Evolutionary conservation across 2,888 invertebrate species (phyloP), one percentile per base, ranked within the genome.

Genomic region (Macroteleia sp.): DNA sequence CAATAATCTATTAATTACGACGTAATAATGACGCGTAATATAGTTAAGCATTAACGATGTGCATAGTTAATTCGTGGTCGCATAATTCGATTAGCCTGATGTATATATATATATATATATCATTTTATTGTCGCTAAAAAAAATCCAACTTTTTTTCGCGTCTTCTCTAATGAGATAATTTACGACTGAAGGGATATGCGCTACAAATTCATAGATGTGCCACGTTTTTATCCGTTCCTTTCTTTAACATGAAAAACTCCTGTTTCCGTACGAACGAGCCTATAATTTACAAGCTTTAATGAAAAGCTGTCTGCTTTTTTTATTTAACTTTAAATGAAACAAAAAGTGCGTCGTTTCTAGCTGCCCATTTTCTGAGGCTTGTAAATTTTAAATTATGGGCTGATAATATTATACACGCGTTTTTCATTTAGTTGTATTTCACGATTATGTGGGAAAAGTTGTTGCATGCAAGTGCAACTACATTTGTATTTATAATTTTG

Each of bases 1-100:
- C 48, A 50, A 62, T 62, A 36, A 62, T 48, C 19, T 41, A n/a
- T 48, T 61, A 48, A 61, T 61, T 61, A n/a, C n/a, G n/a, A 61
- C 36, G 48, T 41, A 32, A 64, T 50, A 50, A 41, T 12, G 39
- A 28, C 30, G 28, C 42, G 50, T 52, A 52, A 64, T 64, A 32
- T 20, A 41, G 42, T 50, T 30, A 42, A 64, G 32, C 41, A 48
- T 64, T 52, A 41, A 50, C 46, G 42, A 32, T 19, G 32, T 30
- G 41, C 42, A 41, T 32, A 16, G 50, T 42, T 52, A 44, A 44
- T 66, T 36, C 32, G 19, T 25, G 44, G 19, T 12, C 34, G 34
- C 6, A 16, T 66, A 54, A 54, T 44, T 66, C 28, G 66, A 66
- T 54, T 66, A 34, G 25, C 12, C n/a, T 10, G 10, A 36, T 20